Conservation (phyloP, 2,888 invertebrate species). For the Apotomis turbidana region DNA sequence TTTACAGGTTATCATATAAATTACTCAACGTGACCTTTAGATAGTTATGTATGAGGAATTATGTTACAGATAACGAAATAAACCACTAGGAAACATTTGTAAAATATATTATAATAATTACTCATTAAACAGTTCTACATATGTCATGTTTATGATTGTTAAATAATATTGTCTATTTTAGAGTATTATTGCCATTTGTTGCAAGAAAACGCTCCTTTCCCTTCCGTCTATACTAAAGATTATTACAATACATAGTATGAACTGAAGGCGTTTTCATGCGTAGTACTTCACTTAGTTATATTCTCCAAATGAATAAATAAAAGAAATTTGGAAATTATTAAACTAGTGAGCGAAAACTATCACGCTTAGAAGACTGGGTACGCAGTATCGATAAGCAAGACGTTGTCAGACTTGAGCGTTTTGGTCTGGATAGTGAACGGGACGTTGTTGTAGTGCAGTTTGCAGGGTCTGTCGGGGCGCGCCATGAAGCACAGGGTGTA, state of each 20-base stretch:
- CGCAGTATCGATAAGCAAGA: constrained; percentile 72
- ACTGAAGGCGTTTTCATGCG: background rate
- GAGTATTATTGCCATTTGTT: constrained; percentile 11
- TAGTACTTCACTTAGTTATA: background rate
- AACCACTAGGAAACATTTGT: constrained; percentile 5
- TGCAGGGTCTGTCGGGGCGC: constrained; percentile 89
- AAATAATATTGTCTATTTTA: background rate
- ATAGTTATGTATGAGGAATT: constrained; percentile 21
- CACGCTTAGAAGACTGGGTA: constrained; percentile 61
- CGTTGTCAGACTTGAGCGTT: constrained; percentile 68
- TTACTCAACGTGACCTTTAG: constrained; percentile 35
- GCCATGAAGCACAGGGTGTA: constrained; percentile 95
- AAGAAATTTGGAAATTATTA: too few species aligned
- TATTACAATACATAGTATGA: background rate
- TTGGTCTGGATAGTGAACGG: constrained; percentile 76
- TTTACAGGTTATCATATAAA: constrained; percentile 17
- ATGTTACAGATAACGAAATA: constrained; percentile 20
- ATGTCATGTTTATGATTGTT: background rate
- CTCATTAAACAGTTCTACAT: background rate
- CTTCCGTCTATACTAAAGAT: background rate
- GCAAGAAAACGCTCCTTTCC: background rate
- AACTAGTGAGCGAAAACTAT: background rate
- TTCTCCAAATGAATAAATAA: background rate
- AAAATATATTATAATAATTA: constrained; percentile 20
- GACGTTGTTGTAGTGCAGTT: constrained; percentile 79